Conservation (phyloP, 2,888 invertebrate species). For the Theodoxus fluviatilis region DNA sequence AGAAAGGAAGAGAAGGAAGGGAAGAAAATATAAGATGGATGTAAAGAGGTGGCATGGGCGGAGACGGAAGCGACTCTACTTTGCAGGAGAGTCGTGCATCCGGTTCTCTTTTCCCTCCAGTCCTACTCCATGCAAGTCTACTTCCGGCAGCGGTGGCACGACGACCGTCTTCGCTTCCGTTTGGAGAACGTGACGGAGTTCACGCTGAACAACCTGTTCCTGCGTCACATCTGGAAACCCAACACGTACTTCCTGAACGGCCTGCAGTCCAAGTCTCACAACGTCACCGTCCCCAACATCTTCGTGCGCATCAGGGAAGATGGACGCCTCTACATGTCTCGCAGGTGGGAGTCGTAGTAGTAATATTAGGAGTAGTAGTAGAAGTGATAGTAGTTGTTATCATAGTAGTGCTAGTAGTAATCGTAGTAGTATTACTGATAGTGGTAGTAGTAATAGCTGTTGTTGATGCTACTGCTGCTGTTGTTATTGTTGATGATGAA, state of each 20-base stretch:
- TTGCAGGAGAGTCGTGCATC: too few relatives aligned
- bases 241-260: conserved; percentile 78
- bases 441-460: too few relatives aligned
- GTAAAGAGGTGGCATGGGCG: too few relatives aligned
- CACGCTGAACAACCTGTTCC: conserved; percentile 73
- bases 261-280: conserved; percentile 83
- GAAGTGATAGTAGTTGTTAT: too few relatives aligned
- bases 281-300: conserved; percentile 94
- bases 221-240: conserved; percentile 94
- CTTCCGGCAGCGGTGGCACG: conserved; percentile 61
- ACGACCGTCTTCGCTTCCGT: conserved; percentile 53
- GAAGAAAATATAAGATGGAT: too few relatives aligned
- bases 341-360: too few relatives aligned
- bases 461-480: too few relatives aligned
- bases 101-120: conserved; percentile 45
- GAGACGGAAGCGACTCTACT: background rate
- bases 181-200: conserved; percentile 53
- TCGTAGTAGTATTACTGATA: too few relatives aligned
- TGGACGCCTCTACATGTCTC: conserved; percentile 52
- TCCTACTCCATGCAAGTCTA: conserved; percentile 61
- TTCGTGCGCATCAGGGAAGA: conserved; percentile 76
- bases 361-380: too few relatives aligned
- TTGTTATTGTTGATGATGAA: too few relatives aligned
- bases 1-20: too few relatives aligned
- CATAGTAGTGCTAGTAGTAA: too few relatives aligned